Evolutionary conservation across 2,888 invertebrate genomes (phyloP).

Genomic region (Listrodromus nycthemerus): DNA sequence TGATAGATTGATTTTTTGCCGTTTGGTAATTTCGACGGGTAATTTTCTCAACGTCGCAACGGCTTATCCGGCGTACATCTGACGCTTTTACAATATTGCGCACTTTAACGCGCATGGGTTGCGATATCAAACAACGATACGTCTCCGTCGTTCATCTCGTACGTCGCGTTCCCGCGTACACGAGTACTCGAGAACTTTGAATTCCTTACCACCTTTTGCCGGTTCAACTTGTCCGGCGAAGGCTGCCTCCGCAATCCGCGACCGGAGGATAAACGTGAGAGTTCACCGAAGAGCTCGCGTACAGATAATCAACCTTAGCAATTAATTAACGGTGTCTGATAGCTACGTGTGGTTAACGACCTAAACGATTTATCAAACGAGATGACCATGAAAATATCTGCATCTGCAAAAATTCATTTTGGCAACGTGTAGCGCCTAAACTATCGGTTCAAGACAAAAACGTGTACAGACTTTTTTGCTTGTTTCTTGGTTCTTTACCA

Average conservation of each 20-base stretch:
- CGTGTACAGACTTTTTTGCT: too few relatives aligned
- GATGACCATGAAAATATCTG: too few relatives aligned
- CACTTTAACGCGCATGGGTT: neutral
- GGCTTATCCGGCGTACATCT: neutral
- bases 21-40: neutral
- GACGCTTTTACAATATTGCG: neutral
- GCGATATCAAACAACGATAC: neutral
- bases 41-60: neutral
- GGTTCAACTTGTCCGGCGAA: neutral
- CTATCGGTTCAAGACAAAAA: too few relatives aligned
- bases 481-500: too few relatives aligned
- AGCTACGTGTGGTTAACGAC: conserved; percentile 41
- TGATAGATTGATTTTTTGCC: neutral
- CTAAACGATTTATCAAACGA: conserved; percentile 18
- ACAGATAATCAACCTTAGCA: conserved; percentile 54
- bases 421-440: too few relatives aligned
- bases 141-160: conserved; percentile 3
- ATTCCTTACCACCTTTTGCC: conserved; percentile 20
- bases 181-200: conserved; percentile 12
- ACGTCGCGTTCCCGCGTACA: neutral
- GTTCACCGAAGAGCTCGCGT: conserved; percentile 3
- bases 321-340: conserved; percentile 49
- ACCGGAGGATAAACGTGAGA: conserved; percentile 14
- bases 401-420: too few relatives aligned
- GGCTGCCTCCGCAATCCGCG: conserved; percentile 17